A percentile compares a stretch with the other conserved stretches of the same genome.
Conservation (phyloP, 2,888 invertebrate genomes). For the Rotaria socialis region DNA sequence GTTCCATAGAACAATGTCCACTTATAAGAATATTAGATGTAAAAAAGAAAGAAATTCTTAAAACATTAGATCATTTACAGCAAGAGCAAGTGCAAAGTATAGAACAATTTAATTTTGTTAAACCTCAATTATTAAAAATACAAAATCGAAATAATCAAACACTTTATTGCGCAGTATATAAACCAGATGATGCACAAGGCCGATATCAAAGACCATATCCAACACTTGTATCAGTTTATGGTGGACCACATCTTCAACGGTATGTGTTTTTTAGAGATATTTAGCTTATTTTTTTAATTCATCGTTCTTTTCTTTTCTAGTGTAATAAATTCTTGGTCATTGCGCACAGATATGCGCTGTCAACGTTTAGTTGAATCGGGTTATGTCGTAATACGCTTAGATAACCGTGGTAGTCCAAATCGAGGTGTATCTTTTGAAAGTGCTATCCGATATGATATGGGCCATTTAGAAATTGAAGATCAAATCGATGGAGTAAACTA, state of each 20-base stretch:
- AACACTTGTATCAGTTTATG: slow-evolving; percentile 90
- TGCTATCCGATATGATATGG: slow-evolving; percentile 81
- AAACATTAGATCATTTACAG: not conserved
- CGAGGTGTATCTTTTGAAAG: slow-evolving; percentile 86
- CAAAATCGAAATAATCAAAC: not conserved
- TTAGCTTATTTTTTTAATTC: no score
- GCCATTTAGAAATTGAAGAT: slow-evolving; percentile 84
- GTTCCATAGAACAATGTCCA: slow-evolving; percentile 6
- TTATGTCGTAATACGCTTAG: slow-evolving; percentile 88
- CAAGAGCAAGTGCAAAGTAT: not conserved
- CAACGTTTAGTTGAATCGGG: slow-evolving; percentile 91
- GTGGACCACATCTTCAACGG: slow-evolving; percentile 89
- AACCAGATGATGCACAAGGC: not conserved
- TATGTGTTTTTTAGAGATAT: not conserved
- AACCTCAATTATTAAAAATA: slow-evolving; percentile 13
- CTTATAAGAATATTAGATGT: not conserved
- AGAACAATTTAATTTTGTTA: slow-evolving; percentile 12
- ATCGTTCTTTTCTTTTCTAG: not conserved
- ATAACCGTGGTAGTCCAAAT: slow-evolving; percentile 89
- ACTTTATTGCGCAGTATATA: slow-evolving; percentile 17
- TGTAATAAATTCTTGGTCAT: not conserved
- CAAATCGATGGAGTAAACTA: slow-evolving; percentile 87
- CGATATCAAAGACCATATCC: slow-evolving; percentile 66
- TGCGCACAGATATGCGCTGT: slow-evolving; percentile 67
- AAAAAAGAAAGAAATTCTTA: not conserved